phyloP scores from a whole-genome alignment of 1,140 invertebrate species.

The Laupala kohalensis region DNA sequence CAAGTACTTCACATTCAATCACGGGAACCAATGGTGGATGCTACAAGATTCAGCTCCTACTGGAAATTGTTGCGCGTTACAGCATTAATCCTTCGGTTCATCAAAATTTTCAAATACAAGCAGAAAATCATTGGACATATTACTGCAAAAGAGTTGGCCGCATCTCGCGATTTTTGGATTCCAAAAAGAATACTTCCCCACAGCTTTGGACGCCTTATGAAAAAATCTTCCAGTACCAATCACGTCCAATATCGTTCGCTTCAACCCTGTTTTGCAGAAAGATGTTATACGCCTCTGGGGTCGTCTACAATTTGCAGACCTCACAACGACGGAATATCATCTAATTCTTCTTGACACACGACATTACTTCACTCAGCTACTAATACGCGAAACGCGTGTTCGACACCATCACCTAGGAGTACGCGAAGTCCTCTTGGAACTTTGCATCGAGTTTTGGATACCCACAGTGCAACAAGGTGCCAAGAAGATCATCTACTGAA shows the following conservation, averaged over 20 bases:
- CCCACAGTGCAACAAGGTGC: background rate
- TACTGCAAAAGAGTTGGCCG: background rate
- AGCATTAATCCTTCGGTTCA: no score
- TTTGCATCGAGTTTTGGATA: constrained; percentile 2
- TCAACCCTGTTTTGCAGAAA: background rate
- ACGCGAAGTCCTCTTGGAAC: background rate
- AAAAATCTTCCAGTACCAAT: background rate
- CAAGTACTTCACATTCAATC: background rate
- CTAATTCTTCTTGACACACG: background rate
- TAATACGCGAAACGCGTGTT: background rate
- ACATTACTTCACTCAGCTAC: background rate
- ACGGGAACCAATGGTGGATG: background rate
- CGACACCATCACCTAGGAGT: background rate
- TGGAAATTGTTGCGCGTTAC: background rate
- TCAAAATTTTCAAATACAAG: no score
- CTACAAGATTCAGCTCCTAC: background rate
- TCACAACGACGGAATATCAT: background rate
- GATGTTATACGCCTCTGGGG: background rate
- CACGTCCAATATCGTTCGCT: background rate
- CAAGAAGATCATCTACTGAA: background rate
- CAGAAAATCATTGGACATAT: background rate
- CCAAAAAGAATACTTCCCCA: background rate
- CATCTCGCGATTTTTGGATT: background rate
- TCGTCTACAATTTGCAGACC: background rate
- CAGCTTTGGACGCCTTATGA: background rate